These are phyloP conservation scores for Poecile atricapillus DNA, from an alignment of 2,113 vertebrate genomes.

Conservation along the genomic window DNA sequence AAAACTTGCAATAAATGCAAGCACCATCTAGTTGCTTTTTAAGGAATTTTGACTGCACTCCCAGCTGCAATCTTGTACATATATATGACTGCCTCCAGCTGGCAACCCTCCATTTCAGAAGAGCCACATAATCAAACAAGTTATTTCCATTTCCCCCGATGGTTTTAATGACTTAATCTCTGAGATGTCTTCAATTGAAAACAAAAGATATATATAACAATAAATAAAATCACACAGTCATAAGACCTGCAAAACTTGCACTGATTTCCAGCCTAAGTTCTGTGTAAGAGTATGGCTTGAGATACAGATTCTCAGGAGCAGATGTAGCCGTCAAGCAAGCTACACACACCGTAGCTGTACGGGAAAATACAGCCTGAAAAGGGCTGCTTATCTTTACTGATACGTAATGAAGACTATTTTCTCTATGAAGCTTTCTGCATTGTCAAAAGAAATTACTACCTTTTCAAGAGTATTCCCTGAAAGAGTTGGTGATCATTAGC, in stretches of 20 bases:
- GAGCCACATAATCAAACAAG: neutral
- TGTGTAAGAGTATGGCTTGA: neutral
- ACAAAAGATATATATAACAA: neutral
- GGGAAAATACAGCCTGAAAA: neutral
- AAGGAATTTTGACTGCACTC: conserved; percentile 5
- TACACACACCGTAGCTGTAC: neutral
- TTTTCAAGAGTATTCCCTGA: conserved; percentile 28
- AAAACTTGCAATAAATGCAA: neutral
- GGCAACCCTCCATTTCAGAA: conserved; percentile 8
- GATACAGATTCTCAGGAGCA: neutral
- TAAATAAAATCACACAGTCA: neutral
- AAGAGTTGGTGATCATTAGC: conserved; percentile 75
- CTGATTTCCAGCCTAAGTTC: neutral
- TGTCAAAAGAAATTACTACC: neutral
- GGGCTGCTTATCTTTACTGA: neutral
- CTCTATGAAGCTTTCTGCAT: conserved; percentile 39
- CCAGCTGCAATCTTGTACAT: neutral
- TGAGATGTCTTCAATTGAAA: neutral
- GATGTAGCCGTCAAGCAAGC: neutral
- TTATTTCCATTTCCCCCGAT: neutral
- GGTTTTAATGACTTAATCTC: neutral
- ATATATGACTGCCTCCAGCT: neutral
- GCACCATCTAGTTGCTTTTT: neutral
- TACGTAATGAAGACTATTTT: conserved; percentile 31
- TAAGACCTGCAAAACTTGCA: neutral